Conservation (phyloP, 2,113 vertebrate genomes). For the Caloenas nicobarica region DNA sequence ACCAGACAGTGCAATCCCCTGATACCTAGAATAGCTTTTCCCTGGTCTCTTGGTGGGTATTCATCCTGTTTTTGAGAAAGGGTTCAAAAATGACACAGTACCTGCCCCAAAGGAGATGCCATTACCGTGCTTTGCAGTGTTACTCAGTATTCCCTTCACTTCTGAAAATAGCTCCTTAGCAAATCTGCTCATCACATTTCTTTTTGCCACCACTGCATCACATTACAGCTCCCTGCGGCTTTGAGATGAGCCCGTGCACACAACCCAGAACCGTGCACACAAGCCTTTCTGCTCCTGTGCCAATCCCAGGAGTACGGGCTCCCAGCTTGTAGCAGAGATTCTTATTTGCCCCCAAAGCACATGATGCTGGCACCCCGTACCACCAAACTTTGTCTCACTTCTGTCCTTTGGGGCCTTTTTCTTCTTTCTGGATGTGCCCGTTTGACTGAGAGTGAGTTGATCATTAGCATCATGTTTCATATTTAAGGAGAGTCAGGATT, state of each 20-base stretch:
- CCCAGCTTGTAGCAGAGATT: not conserved
- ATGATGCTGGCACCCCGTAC: not conserved
- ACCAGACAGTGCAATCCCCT: not conserved
- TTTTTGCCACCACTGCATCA: not conserved
- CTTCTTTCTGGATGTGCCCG: not conserved
- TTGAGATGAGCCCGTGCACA: not conserved
- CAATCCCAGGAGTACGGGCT: rapidly evolving
- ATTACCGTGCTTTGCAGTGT: not conserved
- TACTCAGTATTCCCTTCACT: not conserved
- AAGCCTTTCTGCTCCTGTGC: not conserved
- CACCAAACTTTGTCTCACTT: not conserved
- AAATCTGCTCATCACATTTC: not conserved
- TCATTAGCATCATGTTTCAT: too few species aligned
- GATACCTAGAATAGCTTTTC: not conserved
- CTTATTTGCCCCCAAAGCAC: not conserved
- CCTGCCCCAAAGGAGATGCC: not conserved
- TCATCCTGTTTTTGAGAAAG: not conserved
- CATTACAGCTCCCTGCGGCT: not conserved
- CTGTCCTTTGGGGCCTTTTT: rapidly evolving
- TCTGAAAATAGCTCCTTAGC: conserved; percentile 50
- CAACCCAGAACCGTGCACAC: not conserved
- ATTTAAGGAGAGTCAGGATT: too few species aligned
- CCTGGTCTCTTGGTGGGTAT: rapidly evolving
- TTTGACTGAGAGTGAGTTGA: too few species aligned
- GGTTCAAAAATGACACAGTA: not conserved